Conservation (phyloP, 1,140 invertebrate species). For the Aphidius ervi region DNA sequence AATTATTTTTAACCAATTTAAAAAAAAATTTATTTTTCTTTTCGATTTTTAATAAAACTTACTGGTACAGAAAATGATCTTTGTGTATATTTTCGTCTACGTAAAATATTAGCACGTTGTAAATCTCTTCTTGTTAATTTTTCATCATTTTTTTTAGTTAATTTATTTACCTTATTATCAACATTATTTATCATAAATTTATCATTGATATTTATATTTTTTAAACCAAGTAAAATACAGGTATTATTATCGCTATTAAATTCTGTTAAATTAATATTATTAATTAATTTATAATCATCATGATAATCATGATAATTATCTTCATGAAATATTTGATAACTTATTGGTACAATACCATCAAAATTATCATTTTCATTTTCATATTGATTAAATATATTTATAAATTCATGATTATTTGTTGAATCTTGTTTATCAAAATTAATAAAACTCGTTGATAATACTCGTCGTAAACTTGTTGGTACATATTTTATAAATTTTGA, state of each 20-base stretch:
- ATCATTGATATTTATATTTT: constrained; percentile 37
- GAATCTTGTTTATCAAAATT: neutral
- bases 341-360: constrained; percentile 22
- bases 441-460: constrained; percentile 3
- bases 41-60: constrained; percentile 29
- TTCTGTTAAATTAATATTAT: constrained; percentile 6
- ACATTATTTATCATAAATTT: neutral
- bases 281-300: constrained; percentile 4
- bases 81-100: constrained; percentile 42
- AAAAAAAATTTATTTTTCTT: neutral
- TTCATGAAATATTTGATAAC: constrained; percentile 15
- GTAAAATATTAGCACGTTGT: constrained; percentile 42
- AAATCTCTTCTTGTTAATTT: constrained; percentile 45
- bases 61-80: constrained; percentile 49
- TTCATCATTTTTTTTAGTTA: constrained; percentile 25
- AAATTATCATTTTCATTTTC: constrained; percentile 3
- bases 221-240: constrained; percentile 43
- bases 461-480: constrained; percentile 11
- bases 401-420: neutral
- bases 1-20: neutral
- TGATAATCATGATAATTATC: constrained; percentile 1
- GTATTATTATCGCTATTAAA: constrained; percentile 13
- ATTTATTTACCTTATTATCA: too few species aligned
- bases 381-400: neutral
- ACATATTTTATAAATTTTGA: constrained; percentile 19